These are phyloP conservation scores for Buceros bicornis DNA, from an alignment of 2,797 vertebrate genomes.

Conservation along the genomic window DNA sequence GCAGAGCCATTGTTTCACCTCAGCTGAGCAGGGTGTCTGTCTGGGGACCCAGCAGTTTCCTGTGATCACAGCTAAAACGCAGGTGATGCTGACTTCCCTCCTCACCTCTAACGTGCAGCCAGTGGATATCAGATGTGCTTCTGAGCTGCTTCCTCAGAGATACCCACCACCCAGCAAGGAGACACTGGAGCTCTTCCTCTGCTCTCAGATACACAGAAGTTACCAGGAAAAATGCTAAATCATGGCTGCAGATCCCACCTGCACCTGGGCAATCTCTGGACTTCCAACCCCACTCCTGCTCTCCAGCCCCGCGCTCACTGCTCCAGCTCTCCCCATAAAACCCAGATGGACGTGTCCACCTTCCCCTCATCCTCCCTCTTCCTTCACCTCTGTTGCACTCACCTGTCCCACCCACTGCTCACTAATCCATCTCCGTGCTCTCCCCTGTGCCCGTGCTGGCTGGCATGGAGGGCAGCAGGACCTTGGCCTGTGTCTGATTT, in stretches of 20 bases:
- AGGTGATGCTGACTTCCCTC: not conserved
- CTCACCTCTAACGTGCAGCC: not conserved
- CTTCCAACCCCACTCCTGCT: not conserved
- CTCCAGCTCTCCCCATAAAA: not conserved
- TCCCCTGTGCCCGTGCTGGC: rapidly evolving
- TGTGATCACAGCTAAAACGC: not conserved
- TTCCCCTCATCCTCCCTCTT: not conserved
- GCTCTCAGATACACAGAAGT: not conserved
- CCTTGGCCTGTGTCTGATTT: not conserved
- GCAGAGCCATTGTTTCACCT: not conserved
- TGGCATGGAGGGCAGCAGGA: not conserved
- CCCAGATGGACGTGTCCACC: not conserved
- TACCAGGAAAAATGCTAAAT: not conserved
- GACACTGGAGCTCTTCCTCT: not conserved
- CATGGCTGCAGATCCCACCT: not conserved
- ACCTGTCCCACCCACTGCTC: not conserved
- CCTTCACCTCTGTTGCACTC: not conserved
- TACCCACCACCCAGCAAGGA: not conserved
- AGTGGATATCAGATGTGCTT: not conserved
- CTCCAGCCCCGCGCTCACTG: not conserved
- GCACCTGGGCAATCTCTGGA: not conserved
- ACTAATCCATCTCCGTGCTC: not conserved
- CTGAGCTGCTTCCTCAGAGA: not conserved
- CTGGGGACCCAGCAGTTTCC: not conserved
- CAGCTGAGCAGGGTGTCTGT: not conserved